A percentile compares a stretch with the other conserved stretches of the same genome.
phyloP scores from a whole-genome alignment of 2,797 vertebrate species.

The Clarias pachynema region DNA sequence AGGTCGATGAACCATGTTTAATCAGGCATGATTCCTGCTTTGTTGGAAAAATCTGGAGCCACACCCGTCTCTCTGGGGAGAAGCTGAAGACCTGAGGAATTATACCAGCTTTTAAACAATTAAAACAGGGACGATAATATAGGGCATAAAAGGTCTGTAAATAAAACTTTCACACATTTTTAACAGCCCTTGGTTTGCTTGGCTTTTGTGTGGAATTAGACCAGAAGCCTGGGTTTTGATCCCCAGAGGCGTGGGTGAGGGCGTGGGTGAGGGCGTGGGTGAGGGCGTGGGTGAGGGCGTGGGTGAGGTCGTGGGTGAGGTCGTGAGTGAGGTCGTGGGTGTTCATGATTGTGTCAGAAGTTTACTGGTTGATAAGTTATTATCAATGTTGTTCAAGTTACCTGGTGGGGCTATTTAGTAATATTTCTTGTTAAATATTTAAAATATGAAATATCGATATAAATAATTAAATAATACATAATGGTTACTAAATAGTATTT shows the following conservation, averaged over 20 bases:
- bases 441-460: neutral
- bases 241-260: no score
- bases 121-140: neutral
- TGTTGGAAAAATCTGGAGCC: neutral
- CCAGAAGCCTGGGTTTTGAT: no score
- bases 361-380: no score
- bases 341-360: no score
- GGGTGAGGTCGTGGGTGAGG: no score
- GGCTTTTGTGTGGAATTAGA: no score
- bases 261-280: no score
- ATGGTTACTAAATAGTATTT: neutral
- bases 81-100: neutral
- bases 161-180: neutral
- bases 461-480: neutral
- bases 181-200: neutral
- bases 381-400: no score
- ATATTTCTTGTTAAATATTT: no score
- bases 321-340: no score
- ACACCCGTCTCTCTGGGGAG: neutral
- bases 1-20: neutral
- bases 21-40: neutral
- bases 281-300: no score
- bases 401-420: no score
- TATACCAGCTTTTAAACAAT: neutral
- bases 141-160: neutral